A percentile compares a stretch with the other conserved stretches of the same genome.
These are phyloP conservation scores for Physeter macrocephalus DNA, from an alignment of 2,113 vertebrate species.

Conservation along the genomic window DNA sequence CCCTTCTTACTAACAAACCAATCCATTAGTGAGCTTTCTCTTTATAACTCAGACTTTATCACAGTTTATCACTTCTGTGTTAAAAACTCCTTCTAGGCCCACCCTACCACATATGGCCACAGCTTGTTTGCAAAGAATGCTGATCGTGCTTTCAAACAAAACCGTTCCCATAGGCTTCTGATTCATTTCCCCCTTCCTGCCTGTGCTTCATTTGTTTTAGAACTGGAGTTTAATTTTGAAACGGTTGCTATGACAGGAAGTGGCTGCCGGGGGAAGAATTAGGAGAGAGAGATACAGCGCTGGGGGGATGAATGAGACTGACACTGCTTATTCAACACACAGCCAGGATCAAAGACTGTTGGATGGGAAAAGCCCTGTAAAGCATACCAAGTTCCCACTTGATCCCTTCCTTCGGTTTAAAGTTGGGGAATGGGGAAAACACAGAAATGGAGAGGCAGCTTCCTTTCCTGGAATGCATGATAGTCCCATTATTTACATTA, in stretches of 20 bases:
- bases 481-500: background rate
- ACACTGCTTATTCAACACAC: background rate
- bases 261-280: background rate
- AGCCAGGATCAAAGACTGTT: background rate
- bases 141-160: conserved; percentile 65
- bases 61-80: conserved; percentile 4
- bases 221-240: conserved; percentile 54
- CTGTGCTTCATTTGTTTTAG: conserved; percentile 56
- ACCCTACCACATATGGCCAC: conserved; percentile 37
- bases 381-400: background rate
- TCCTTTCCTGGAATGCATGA: background rate
- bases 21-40: conserved; percentile 2
- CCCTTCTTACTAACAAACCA: background rate
- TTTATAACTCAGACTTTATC: background rate
- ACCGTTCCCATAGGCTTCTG: conserved; percentile 49
- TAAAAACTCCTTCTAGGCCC: background rate
- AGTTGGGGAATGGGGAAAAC: background rate
- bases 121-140: conserved; percentile 69
- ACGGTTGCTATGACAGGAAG: conserved; percentile 40
- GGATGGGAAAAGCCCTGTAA: background rate
- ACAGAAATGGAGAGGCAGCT: background rate
- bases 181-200: conserved; percentile 50
- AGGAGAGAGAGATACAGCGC: background rate
- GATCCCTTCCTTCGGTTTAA: background rate
- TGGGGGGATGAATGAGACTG: background rate